Evolutionary conservation across 1,140 invertebrate species (phyloP).

Genomic region (Philotrypesis tridentata): DNA sequence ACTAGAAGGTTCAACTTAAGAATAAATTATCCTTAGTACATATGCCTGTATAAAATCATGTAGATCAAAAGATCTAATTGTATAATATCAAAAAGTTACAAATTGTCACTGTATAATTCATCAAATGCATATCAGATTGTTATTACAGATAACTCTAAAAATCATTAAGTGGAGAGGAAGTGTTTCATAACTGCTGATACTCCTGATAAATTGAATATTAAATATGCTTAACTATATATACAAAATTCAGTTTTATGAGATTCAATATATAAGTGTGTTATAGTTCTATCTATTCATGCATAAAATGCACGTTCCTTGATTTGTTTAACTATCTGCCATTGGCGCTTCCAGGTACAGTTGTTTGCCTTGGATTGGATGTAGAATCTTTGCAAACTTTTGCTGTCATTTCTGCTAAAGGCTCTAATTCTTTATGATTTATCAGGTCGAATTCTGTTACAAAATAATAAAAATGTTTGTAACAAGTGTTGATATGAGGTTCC

Average conservation of each 20-base stretch:
- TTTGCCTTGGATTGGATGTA: constrained; percentile 50
- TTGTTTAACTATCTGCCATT: constrained; percentile 63
- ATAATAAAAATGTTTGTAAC: constrained; percentile 98
- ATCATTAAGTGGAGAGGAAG: background rate
- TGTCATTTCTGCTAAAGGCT: constrained; percentile 89
- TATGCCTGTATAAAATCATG: background rate
- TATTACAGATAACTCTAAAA: constrained; percentile 3
- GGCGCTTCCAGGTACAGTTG: constrained; percentile 52
- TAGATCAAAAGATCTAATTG: constrained; percentile 24
- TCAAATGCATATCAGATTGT: background rate
- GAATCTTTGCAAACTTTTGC: constrained; percentile 79
- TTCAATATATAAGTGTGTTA: constrained; percentile 3
- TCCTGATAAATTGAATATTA: background rate
- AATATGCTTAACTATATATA: constrained; percentile 35
- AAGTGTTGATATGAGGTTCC: constrained; percentile 97
- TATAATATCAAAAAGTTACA: constrained; percentile 34
- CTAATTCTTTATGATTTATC: constrained; percentile 89
- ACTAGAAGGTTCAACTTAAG: constrained; percentile 47
- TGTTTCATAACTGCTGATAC: background rate
- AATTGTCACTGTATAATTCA: constrained; percentile 9
- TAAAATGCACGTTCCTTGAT: background rate
- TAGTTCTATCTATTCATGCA: constrained; percentile 15
- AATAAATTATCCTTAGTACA: constrained; percentile 19
- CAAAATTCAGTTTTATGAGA: constrained; percentile 29
- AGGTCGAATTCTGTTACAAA: constrained; percentile 93